phyloP scores from a whole-genome alignment of 1,140 invertebrate species.

The Harlomillsia oculata region DNA sequence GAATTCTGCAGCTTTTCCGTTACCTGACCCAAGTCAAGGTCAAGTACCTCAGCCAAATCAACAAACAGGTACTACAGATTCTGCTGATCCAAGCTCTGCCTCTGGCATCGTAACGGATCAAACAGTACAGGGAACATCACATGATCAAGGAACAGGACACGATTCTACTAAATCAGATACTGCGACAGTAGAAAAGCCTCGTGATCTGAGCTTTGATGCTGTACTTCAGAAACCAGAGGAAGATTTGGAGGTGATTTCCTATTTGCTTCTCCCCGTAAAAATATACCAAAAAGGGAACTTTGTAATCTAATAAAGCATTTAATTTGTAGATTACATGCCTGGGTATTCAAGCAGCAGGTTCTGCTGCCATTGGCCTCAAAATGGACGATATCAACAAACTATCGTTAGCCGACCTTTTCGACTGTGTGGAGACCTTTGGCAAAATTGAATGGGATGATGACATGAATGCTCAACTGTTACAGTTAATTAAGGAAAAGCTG shows the following conservation, averaged over 20 bases:
- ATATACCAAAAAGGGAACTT: too few relatives aligned
- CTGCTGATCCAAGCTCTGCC: too few relatives aligned
- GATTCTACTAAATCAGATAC: too few relatives aligned
- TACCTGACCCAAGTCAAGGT: background rate
- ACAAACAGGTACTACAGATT: background rate
- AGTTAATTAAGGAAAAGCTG: constrained; percentile 21
- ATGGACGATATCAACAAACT: constrained; percentile 21
- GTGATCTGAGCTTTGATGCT: too few relatives aligned
- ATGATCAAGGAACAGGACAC: too few relatives aligned
- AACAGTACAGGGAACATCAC: too few relatives aligned
- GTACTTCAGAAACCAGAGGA: too few relatives aligned
- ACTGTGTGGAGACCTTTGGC: constrained; percentile 31
- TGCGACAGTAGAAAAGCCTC: too few relatives aligned
- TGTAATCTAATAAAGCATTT: too few relatives aligned
- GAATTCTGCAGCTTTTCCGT: background rate
- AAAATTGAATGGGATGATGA: constrained; percentile 26
- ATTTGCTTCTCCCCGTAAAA: too few relatives aligned
- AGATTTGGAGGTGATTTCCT: too few relatives aligned
- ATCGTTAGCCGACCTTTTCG: constrained; percentile 6
- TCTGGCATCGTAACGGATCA: too few relatives aligned
- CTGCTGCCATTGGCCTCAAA: constrained; percentile 24
- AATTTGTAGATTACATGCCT: constrained; percentile 33
- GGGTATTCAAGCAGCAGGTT: constrained; percentile 31
- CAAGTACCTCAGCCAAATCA: background rate
- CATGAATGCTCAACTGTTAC: constrained; percentile 17